A percentile compares a stretch with the other conserved stretches of the same genome.
Evolutionary conservation across 2,113 vertebrate genomes (phyloP).

Genomic region (Bubo scandiacus): DNA sequence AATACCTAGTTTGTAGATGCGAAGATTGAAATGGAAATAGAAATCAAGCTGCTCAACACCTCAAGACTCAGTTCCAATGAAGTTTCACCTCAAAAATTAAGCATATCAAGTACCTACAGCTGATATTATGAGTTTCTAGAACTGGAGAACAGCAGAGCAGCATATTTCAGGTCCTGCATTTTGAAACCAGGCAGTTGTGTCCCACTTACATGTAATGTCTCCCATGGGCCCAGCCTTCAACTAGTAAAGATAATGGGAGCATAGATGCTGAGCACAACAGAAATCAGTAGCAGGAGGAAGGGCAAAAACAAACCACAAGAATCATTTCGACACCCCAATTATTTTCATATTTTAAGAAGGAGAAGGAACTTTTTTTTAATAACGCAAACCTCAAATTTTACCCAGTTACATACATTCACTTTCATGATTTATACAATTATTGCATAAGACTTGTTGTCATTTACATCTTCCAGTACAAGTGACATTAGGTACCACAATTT

Average conservation of each 20-base stretch:
- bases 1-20: not conserved
- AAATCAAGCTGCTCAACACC: not conserved
- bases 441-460: not conserved
- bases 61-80: not conserved
- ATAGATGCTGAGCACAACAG: not conserved
- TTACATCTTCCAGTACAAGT: conserved; percentile 8
- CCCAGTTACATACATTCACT: not conserved
- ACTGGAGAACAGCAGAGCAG: not conserved
- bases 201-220: not conserved
- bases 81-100: not conserved
- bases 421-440: not conserved
- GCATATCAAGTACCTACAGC: not conserved
- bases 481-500: not conserved
- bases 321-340: not conserved
- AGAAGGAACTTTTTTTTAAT: not conserved
- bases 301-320: not conserved
- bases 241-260: not conserved
- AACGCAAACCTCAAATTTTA: not conserved
- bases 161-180: not conserved
- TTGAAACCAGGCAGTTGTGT: not conserved
- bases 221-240: not conserved
- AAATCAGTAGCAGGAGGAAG: not conserved
- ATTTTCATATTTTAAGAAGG: not conserved
- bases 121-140: not conserved
- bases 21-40: not conserved